Base-by-base conservation (phyloP, 1,140 invertebrate genomes). In the Potamilus streckersoni region DNA sequence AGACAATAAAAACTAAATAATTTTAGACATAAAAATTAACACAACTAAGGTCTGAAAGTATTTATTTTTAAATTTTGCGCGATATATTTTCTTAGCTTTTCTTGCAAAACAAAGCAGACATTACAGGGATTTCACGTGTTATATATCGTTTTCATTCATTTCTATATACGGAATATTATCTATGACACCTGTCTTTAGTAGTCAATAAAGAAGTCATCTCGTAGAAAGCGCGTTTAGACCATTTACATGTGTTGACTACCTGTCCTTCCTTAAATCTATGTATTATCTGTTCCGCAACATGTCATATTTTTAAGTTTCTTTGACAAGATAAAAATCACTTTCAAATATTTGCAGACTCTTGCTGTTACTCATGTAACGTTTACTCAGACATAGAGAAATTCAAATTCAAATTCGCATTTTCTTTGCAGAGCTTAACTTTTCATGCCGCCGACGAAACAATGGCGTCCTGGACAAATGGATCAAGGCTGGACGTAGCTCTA, bases 361-460 rank as follows among this genome's bases (percentile, higher is more conserved):
- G 27, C 17, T n/a, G 19, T 20, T 70, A 55, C 23, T 27, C 60
- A 17, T 23, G 56, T 59, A 58, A 23, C 15, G 58, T 55, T 72
- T 20, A 31, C 19, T 15, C 38, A 49, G 38, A 49, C 38, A 49
- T 11, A 49, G 6, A 49, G 11, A 6, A 49, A 8, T 49, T 49
- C 38, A 49, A 49, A 49, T 8, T 31, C 38, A 4, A 49, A 49
- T 0, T 49, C 4, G 6, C 6, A 49, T 49, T 71, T 20, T 12
- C 31, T 27, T 12, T 64, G 20, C 3, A 77, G 75, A 73, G 49
- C 59, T 77, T n/a, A 19, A 70, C 15, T n/a, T 19, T 14, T 58
- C 70, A 2, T 56, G 68, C 15, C 68, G 57, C 31, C 70, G 75
- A 6, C 75, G 75, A 14, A 77, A 77, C 55, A 27, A 27, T 17